phyloP scores from a whole-genome alignment of 2,797 vertebrate genomes.

The Huso huso region DNA sequence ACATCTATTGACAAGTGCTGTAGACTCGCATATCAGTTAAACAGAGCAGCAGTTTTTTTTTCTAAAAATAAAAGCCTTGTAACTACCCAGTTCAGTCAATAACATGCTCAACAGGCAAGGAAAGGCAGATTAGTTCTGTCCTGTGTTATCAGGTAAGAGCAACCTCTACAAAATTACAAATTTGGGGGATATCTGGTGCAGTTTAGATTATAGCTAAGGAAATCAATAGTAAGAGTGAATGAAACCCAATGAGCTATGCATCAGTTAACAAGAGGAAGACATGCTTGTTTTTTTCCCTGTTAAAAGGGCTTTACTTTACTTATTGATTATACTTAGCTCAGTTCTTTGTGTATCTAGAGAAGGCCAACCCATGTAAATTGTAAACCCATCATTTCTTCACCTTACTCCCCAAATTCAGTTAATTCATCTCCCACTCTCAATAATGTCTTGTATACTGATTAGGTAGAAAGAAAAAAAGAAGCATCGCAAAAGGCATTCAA shows the following conservation, averaged over 20 bases:
- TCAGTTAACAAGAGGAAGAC: slow-evolving; percentile 37
- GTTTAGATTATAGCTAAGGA: slow-evolving; percentile 45
- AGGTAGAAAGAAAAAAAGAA: no score
- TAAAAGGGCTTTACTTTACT: neutral
- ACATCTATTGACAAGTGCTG: neutral
- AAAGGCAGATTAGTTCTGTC: neutral
- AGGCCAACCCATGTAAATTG: slow-evolving; percentile 1
- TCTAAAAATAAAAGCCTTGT: no score
- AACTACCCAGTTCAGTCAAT: neutral
- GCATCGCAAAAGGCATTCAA: no score
- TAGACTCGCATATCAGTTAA: neutral
- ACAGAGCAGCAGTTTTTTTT: neutral
- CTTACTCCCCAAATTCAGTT: no score
- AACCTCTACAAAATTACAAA: slow-evolving; percentile 40
- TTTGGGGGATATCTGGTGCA: slow-evolving; percentile 47
- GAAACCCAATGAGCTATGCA: slow-evolving; percentile 46
- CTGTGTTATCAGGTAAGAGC: no score
- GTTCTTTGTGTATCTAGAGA: slow-evolving; percentile 3
- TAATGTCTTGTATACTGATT: no score
- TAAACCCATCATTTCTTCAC: no score
- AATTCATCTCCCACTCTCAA: no score
- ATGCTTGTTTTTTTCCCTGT: slow-evolving; percentile 27
- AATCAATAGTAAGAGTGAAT: slow-evolving; percentile 53
- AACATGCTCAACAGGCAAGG: neutral
- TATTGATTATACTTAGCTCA: slow-evolving; percentile 8